These are phyloP conservation scores for Urosaurus nigricauda DNA, from an alignment of 2,797 vertebrate genomes.

Conservation along the genomic window DNA sequence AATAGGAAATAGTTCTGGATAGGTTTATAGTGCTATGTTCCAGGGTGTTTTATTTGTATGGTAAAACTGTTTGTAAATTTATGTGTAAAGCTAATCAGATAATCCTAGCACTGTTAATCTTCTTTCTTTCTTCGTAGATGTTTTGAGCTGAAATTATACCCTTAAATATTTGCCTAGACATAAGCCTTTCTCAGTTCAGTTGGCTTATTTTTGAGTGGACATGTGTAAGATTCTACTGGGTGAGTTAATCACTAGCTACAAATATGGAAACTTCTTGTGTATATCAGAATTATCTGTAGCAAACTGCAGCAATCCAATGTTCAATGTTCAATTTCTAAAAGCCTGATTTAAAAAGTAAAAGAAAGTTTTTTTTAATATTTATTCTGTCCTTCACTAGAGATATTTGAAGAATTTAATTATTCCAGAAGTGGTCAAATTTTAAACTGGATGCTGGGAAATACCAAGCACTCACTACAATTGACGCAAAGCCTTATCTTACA, in stretches of 20 bases:
- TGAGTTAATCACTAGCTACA: background rate
- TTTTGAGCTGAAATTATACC: background rate
- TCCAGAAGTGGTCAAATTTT: background rate
- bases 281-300: background rate
- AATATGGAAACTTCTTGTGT: background rate
- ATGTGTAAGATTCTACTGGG: background rate
- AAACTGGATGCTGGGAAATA: background rate
- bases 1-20: conserved; percentile 27
- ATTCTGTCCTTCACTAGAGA: background rate
- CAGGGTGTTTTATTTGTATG: background rate
- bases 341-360: background rate
- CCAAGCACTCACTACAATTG: background rate
- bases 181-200: background rate
- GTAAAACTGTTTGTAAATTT: conserved; percentile 6
- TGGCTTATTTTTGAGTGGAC: background rate
- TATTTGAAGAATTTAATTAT: background rate
- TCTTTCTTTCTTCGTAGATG: background rate
- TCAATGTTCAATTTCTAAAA: background rate
- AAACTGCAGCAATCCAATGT: background rate
- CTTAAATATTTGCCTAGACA: background rate
- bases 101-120: background rate
- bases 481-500: background rate
- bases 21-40: conserved; percentile 21
- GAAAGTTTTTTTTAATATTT: background rate
- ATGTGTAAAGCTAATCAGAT: background rate